Conservation (phyloP, 2,113 vertebrate species). For the Cyphomyrus discorhynchus region DNA sequence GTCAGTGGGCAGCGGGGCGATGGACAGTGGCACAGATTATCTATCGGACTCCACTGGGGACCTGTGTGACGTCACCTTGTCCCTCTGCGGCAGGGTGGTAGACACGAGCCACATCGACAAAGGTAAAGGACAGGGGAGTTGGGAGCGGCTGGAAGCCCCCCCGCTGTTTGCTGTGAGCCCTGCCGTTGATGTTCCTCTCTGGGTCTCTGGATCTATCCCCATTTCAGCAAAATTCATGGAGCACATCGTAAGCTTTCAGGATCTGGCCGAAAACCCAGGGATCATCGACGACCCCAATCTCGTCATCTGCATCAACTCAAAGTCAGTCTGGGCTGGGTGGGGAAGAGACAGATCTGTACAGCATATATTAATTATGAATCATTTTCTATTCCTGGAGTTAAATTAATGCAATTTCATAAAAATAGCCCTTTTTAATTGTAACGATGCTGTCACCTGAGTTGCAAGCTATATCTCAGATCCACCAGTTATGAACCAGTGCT, state of each 20-base stretch:
- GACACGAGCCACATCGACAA: conserved; percentile 66
- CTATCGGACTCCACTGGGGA: conserved; percentile 51
- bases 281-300: conserved; percentile 82
- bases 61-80: conserved; percentile 65
- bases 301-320: conserved; percentile 81
- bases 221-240: conserved; percentile 75
- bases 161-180: neutral
- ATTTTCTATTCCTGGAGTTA: neutral
- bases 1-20: conserved; percentile 49
- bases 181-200: neutral
- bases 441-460: neutral
- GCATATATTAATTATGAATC: neutral
- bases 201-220: neutral
- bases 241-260: conserved; percentile 75
- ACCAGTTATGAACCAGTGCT: neutral
- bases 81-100: conserved; percentile 75
- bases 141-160: neutral
- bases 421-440: neutral
- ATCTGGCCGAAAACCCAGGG: conserved; percentile 78
- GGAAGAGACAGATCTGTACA: neutral
- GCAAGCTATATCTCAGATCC: neutral
- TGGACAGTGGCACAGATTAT: conserved; percentile 53
- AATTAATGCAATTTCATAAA: neutral
- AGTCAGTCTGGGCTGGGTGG: conserved; percentile 58
- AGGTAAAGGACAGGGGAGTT: conserved; percentile 52